Evolutionary conservation across 2,888 invertebrate species (phyloP).

Genomic region (Aphidius colemani): DNA sequence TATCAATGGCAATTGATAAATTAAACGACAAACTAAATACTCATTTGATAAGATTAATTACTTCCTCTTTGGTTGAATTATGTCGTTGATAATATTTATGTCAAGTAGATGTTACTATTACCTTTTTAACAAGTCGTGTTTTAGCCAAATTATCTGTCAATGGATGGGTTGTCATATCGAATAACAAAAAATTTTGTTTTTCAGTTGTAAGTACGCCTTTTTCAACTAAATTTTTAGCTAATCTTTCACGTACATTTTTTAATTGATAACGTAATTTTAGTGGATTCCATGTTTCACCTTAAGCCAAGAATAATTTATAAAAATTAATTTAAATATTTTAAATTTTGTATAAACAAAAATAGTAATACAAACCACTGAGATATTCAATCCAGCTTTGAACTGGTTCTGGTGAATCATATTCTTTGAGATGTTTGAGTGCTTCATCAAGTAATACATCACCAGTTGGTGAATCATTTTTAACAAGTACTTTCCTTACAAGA

Average conservation of each 20-base stretch:
- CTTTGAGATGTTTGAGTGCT: constrained; percentile 96
- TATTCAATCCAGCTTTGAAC: constrained; percentile 99
- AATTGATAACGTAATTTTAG: constrained; percentile 96
- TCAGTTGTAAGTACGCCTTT: constrained; percentile 99
- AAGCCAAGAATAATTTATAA: constrained; percentile 40
- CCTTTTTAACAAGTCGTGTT: constrained; percentile 95
- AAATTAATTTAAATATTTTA: too few species aligned
- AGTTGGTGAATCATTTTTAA: constrained; percentile 89
- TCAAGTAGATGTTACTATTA: constrained; percentile 48
- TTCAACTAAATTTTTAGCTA: constrained; percentile 99
- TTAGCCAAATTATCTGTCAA: constrained; percentile 94
- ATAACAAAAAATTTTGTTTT: constrained; percentile 98
- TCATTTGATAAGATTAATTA: constrained; percentile 33
- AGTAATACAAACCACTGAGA: constrained; percentile 78
- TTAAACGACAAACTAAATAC: too few species aligned
- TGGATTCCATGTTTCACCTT: constrained; percentile 99
- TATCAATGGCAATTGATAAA: background rate
- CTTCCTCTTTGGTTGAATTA: constrained; percentile 12
- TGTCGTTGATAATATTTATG: background rate
- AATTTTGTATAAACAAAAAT: too few species aligned
- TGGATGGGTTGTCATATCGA: constrained; percentile 99
- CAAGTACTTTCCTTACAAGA: constrained; percentile 79
- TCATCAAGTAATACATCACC: constrained; percentile 96
- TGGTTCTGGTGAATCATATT: constrained; percentile 95
- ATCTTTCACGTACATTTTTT: constrained; percentile 96